Base-by-base conservation (phyloP, 1,140 invertebrate genomes). In the Holotrichia oblita region DNA sequence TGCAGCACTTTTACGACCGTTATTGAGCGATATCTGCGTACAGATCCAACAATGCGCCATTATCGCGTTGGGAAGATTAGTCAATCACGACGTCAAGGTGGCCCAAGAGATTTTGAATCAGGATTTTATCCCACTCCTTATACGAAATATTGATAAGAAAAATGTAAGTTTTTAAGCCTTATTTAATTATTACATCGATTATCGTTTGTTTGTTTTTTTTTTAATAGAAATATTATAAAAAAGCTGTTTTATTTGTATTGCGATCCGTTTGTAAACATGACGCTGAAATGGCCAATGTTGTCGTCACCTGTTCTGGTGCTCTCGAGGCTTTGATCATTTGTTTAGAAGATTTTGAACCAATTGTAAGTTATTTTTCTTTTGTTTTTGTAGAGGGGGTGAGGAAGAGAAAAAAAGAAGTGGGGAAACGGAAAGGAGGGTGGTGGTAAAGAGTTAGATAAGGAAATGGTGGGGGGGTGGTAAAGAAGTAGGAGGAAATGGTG, bases 281-380 rank as follows among this genome's bases (percentile, higher is more conserved):
- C 22, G 88, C 92, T 55, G 91, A 93, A 83, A 87, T 94, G 77
- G 92, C 94, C 9, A 87, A 90, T 75, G 42, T 42, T 2, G 88
- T 89, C n/a, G 89, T 96, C 42, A 89, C 95, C 10, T 88, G 92
- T 55, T 88, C 89, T 77, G 93, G 93, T 10, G 93, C 93, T 0
- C 85, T 96, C 12, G 91, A 93, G 78, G 90, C 92, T n/a, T 90
- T 95, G 59, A 89, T 95, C 3, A 86, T 89, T 8, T 94, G 94
- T 82, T 85, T 96, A 55, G 93, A 95, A 86, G 94, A 95, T 85
- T 95, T 95, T 87, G 94, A 96, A 88, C 89, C 91, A n/a, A 91
- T 90, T 42, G 93, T 92, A 42, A 81, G 81, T 76, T 40, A 8
- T 12, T 41, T 34, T 48, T 42, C 27, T 34, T n/a, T n/a, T n/a